phyloP scores from a whole-genome alignment of 2,113 vertebrate genomes.

The Dasyprocta punctata region DNA sequence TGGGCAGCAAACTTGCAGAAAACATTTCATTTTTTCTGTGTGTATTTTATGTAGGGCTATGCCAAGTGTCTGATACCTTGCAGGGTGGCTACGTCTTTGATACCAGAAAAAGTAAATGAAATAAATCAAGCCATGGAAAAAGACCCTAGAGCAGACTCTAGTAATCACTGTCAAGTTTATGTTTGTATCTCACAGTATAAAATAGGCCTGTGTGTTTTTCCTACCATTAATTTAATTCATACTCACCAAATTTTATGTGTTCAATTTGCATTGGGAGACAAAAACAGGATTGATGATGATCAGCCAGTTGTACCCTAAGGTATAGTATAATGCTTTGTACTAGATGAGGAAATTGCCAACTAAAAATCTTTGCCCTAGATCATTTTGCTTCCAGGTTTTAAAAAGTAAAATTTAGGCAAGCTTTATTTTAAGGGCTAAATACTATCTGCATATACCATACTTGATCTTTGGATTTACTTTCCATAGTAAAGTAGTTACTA shows the following conservation, averaged over 20 bases:
- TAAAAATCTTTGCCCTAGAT: conserved; percentile 56
- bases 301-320: conserved; percentile 56
- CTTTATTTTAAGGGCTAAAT: background rate
- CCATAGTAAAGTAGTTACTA: conserved; percentile 48
- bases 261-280: conserved; percentile 66
- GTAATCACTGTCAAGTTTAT: conserved; percentile 54
- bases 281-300: conserved; percentile 56
- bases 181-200: conserved; percentile 53
- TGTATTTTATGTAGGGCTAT: background rate
- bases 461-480: conserved; percentile 68
- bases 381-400: conserved; percentile 59
- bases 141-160: background rate
- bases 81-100: background rate
- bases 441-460: background rate
- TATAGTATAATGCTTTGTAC: conserved; percentile 6
- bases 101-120: conserved; percentile 54
- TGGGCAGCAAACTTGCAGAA: conserved; percentile 22
- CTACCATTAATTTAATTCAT: conserved; percentile 72
- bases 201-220: conserved; percentile 56
- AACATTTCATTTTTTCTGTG: background rate
- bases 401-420: conserved; percentile 43
- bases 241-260: background rate
- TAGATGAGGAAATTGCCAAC: conserved; percentile 60
- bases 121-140: conserved; percentile 42
- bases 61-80: background rate